Evolutionary conservation across 2,113 vertebrate genomes (phyloP).

Genomic region (Athene cunicularia): DNA sequence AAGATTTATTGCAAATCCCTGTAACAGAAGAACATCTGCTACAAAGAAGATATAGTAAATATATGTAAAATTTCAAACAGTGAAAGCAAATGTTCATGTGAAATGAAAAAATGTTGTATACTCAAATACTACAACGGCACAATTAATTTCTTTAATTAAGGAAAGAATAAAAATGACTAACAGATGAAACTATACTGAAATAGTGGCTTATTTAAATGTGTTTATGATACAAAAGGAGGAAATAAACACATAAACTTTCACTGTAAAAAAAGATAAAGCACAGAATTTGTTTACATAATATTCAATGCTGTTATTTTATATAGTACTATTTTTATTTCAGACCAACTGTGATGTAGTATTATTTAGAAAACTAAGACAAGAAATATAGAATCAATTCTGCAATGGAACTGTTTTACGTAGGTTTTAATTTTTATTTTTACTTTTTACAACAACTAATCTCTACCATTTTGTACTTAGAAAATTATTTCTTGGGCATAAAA

Average conservation of each 20-base stretch:
- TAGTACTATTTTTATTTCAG: background rate
- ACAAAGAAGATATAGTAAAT: background rate
- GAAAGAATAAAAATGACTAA: background rate
- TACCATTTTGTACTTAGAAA: background rate
- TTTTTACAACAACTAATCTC: background rate
- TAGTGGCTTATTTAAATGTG: background rate
- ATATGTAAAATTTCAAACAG: background rate
- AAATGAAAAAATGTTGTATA: background rate
- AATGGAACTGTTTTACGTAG: background rate
- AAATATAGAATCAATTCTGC: background rate
- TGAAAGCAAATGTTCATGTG: background rate
- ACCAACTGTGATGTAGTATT: background rate
- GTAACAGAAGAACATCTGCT: background rate
- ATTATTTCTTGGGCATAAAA: background rate
- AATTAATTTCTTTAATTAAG: constrained; percentile 11
- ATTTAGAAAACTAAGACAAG: background rate
- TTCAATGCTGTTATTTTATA: background rate
- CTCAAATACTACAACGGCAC: background rate
- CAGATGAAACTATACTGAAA: background rate
- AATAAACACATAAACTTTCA: background rate
- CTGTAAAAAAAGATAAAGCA: background rate
- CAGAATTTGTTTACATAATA: background rate
- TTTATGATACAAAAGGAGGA: background rate
- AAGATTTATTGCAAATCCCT: background rate
- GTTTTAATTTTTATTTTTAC: background rate